Evolutionary conservation across 2,888 invertebrate genomes (phyloP).

Genomic region (Orthonychiurus folsomi): DNA sequence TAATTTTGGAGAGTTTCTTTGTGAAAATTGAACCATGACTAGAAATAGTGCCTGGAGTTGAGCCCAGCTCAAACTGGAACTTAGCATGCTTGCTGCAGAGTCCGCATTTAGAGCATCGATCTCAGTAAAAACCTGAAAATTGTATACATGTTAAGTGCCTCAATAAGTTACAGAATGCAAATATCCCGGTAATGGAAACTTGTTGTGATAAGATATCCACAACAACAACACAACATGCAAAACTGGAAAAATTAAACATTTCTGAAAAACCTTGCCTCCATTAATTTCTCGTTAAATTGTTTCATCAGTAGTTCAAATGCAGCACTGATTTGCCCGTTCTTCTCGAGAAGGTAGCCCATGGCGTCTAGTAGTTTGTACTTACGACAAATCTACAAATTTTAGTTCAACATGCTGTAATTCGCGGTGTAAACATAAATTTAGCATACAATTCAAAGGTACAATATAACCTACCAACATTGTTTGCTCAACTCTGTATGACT

Average conservation of each 20-base stretch:
- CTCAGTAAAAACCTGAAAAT: slow-evolving; percentile 1
- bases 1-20: slow-evolving; percentile 47
- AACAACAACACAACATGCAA: too few relatives aligned
- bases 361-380: slow-evolving; percentile 56
- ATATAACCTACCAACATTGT: slow-evolving; percentile 47
- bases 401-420: slow-evolving; percentile 20
- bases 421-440: not conserved
- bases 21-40: slow-evolving; percentile 47
- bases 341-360: slow-evolving; percentile 64
- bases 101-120: slow-evolving; percentile 22
- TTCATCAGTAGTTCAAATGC: slow-evolving; percentile 52
- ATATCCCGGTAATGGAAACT: too few relatives aligned
- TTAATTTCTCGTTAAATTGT: slow-evolving; percentile 40
- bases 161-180: too few relatives aligned
- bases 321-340: slow-evolving; percentile 61
- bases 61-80: slow-evolving; percentile 22
- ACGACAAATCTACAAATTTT: slow-evolving; percentile 52
- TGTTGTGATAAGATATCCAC: too few relatives aligned
- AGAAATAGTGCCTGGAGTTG: slow-evolving; percentile 39
- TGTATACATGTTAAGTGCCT: not conserved
- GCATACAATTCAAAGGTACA: not conserved
- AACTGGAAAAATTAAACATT: too few relatives aligned
- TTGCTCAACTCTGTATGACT: slow-evolving; percentile 56
- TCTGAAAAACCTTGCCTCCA: too few relatives aligned
- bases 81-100: slow-evolving; percentile 23